phyloP scores from a whole-genome alignment of 2,113 vertebrate species.

The Vicugna pacos region DNA sequence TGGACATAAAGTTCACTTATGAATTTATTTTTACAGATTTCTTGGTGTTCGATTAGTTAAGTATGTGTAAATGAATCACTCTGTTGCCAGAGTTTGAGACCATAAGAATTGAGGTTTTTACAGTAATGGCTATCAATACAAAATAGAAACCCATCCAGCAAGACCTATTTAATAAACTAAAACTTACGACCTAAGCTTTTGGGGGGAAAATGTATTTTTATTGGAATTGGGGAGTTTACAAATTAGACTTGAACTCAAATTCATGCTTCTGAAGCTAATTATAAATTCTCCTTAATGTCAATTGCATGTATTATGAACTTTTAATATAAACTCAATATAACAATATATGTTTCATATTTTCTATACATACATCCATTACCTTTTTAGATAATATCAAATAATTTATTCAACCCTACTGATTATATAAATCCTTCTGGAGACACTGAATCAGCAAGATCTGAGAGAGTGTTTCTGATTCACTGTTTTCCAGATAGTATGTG shows the following conservation, averaged over 20 bases:
- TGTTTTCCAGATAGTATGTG: constrained; percentile 18
- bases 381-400: constrained; percentile 20
- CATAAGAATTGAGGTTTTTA: not conserved
- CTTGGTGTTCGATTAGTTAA: not conserved
- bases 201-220: not conserved
- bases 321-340: constrained; percentile 14
- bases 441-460: not conserved
- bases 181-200: not conserved
- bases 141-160: not conserved
- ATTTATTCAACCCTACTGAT: constrained; percentile 14
- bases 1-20: not conserved
- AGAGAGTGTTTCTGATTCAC: constrained; percentile 9
- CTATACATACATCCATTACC: constrained; percentile 5
- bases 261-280: not conserved
- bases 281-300: not conserved
- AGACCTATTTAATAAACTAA: not conserved
- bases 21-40: not conserved
- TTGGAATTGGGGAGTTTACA: not conserved
- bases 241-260: constrained; percentile 50
- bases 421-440: constrained; percentile 11
- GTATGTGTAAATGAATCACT: not conserved
- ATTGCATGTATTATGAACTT: not conserved
- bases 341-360: constrained; percentile 10
- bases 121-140: not conserved
- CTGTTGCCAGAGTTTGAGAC: not conserved